Evolutionary conservation across 2,113 vertebrate species (phyloP), one percentile per base, ranked within the genome.

Genomic region (Herpetotheres cachinnans): DNA sequence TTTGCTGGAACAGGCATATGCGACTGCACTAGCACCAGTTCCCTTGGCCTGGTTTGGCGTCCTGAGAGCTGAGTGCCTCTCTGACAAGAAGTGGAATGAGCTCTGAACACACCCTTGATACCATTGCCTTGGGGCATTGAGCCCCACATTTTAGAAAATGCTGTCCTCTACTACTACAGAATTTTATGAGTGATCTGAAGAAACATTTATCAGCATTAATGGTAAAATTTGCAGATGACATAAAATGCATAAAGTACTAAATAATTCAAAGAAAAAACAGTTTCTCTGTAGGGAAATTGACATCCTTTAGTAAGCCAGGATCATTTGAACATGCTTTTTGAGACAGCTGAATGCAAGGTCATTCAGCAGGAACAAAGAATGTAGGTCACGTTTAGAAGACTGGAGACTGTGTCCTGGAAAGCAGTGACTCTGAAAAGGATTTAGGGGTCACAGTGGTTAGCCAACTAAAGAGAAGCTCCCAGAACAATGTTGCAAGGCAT

Each of bases 301-400:
- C 93, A 74, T 92, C 88, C 55, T 73, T 83, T 93, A 80, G 85
- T 38, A 73, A 93, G 73, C 52, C n/a, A 32, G 50, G 82, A 80
- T 79, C 85, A 88, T 80, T 70, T 85, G 93, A 94, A 97, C 73
- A 0, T 73, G 92, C 76, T 94, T 92, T 96, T 95, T 89, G 85
- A 93, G 87, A 90, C 63, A 78, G 92, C 79, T 93, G 92, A 94
- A 96, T 92, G 79, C 86, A 96, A 95, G 96, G 94, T 97, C 95
- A 95, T 90, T 95, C 95, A 95, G 38, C 76, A 95, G 82, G 89
- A 97, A 97, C 94, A 91, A 90, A 91, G 96, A 97, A 97, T 97
- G 95, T 97, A 97, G 97, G 96, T 96, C 96, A 95, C 12, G 3
- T 96, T 95, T 93, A 65, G 94, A 95, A 92, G 95, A 82, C 72